Evolutionary conservation across 2,888 invertebrate species (phyloP), one percentile per base, ranked within the genome.

Genomic region (Dynastes maya): DNA sequence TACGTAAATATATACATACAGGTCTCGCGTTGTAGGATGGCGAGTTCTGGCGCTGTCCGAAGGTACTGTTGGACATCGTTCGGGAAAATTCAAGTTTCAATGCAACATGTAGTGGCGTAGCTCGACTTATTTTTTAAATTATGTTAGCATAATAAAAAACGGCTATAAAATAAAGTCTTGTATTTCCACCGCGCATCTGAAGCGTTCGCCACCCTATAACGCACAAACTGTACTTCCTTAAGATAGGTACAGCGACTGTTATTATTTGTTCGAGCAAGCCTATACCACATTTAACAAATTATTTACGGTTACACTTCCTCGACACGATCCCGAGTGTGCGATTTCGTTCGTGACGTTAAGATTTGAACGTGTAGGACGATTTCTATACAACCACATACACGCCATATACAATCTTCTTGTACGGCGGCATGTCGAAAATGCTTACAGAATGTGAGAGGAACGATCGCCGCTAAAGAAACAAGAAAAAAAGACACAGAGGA

Each of bases 291-390:
- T 63, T 32, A 29, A 32, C 27, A 32, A 63, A 63, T 63, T 63
- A 63, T 63, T 63, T 63, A 63, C 63, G 63, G 63, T 27, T 29
- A 63, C 29, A 63, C 63, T 68, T 49, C 51, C 68, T 68, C 51
- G 51, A 68, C 51, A 51, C 68, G 51, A 51, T 68, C 68, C 68
- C 49, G 68, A 32, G 32, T 51, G 27, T 27, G 27, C 51, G 29
- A 51, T 22, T 68, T n/a, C 51, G 27, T 51, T 51, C 51, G 51
- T 51, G 68, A 68, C 27, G 51, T 51, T 51, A 4, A 68, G 45
- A 68, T n/a, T 68, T 40, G 68, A 68, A 68, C 68, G 68, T 68
- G 68, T 63, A 32, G 68, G 68, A 49, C 49, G 68, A 13, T 32
- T 8, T 29, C 29, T 22, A 32, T 32, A 27, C 29, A 63, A 63